A percentile compares a stretch with the other conserved stretches of the same genome.
These are phyloP conservation scores for Microctonus aethiopoides DNA, from an alignment of 2,888 invertebrate species.

Conservation along the genomic window DNA sequence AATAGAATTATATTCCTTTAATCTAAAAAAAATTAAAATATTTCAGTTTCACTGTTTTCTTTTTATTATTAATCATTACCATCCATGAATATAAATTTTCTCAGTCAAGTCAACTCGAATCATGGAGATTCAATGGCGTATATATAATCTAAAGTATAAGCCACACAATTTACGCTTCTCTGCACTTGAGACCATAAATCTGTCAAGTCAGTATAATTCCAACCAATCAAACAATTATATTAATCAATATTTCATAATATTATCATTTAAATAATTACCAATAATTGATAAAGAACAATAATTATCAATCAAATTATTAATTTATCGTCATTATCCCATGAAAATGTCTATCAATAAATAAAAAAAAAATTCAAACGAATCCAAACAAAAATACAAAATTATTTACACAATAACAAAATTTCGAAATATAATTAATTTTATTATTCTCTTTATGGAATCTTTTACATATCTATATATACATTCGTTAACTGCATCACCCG, in stretches of 20 bases:
- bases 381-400: neutral
- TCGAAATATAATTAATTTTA: neutral
- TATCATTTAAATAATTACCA: neutral
- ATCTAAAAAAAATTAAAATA: too few relatives aligned
- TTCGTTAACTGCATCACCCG: slow-evolving; percentile 16
- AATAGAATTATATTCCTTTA: too few relatives aligned
- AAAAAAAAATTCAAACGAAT: too few relatives aligned
- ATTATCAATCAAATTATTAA: neutral
- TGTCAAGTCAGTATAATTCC: slow-evolving; percentile 1
- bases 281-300: neutral
- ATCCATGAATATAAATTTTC: too few relatives aligned
- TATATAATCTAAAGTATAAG: neutral
- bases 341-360: too few relatives aligned
- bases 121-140: slow-evolving; percentile 8
- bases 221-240: slow-evolving; percentile 13
- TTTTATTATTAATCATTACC: too few relatives aligned
- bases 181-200: slow-evolving; percentile 24
- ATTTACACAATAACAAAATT: too few relatives aligned
- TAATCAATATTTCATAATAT: neutral
- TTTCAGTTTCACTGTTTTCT: too few relatives aligned
- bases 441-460: neutral
- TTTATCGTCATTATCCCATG: too few relatives aligned
- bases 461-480: neutral
- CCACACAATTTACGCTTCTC: slow-evolving; percentile 2
- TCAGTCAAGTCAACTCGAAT: slow-evolving; percentile 10